Percentiles rank a stretch among this genome's conserved stretches.
Evolutionary conservation across 2,113 vertebrate genomes (phyloP).

Genomic region (Myxocyprinus asiaticus): DNA sequence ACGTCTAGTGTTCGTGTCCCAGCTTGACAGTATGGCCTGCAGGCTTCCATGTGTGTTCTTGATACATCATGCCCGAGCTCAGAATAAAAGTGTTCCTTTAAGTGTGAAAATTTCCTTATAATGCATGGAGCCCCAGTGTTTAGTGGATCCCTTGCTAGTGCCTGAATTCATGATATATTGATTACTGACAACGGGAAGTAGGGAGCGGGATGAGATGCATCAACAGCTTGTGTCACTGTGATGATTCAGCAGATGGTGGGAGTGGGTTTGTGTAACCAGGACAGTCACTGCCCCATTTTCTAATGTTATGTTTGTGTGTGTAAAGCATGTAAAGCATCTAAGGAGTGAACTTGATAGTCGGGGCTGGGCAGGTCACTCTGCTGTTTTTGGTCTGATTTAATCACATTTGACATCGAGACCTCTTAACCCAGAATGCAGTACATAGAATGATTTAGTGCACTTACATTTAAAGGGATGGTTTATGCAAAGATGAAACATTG

Average conservation of each 20-base stretch:
- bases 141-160: too few species aligned
- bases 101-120: too few species aligned
- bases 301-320: conserved; percentile 12
- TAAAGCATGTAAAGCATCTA: conserved; percentile 26
- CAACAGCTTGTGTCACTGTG: not conserved
- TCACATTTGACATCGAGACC: not conserved
- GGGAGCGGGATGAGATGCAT: too few species aligned
- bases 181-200: too few species aligned
- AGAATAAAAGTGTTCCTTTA: not conserved
- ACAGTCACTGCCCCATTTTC: conserved; percentile 55
- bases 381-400: conserved; percentile 60
- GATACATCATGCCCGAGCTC: not conserved
- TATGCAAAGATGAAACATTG: too few species aligned
- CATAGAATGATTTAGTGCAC: not conserved
- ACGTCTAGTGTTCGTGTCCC: conserved; percentile 62
- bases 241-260: conserved; percentile 57
- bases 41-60: not conserved
- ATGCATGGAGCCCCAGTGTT: too few species aligned
- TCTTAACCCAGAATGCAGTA: conserved; percentile 1
- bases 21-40: conserved; percentile 60
- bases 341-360: conserved; percentile 12
- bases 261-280: conserved; percentile 44
- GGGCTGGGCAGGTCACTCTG: conserved; percentile 45
- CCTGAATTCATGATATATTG: too few species aligned
- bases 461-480: too few species aligned